A percentile compares a stretch with the other conserved stretches of the same genome.
These are phyloP conservation scores for Propithecus perrieri DNA, from an alignment of 2,797 vertebrate species.

Conservation along the genomic window DNA sequence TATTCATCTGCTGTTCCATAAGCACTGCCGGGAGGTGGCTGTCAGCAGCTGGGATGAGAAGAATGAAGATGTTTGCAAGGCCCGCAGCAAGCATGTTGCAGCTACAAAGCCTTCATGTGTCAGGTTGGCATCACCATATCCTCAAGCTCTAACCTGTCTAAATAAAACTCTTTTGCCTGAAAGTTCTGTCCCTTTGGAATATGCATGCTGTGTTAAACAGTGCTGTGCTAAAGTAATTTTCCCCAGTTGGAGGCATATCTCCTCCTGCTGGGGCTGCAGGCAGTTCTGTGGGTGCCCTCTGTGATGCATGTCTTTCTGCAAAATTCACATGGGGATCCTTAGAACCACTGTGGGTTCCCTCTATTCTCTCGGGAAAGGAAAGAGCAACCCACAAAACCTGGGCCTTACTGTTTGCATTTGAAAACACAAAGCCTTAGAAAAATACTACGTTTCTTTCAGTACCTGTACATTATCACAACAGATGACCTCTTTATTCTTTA, in stretches of 20 bases:
- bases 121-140: background rate
- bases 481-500: background rate
- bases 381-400: background rate
- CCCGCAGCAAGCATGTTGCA: background rate
- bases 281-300: background rate
- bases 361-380: background rate
- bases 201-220: background rate
- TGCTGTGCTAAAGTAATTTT: background rate
- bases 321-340: background rate
- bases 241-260: background rate
- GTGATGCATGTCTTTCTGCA: rapidly evolving
- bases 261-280: background rate
- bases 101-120: background rate
- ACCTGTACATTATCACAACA: background rate
- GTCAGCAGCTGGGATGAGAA: background rate
- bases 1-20: background rate
- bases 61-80: background rate
- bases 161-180: background rate
- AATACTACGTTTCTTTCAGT: background rate
- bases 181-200: background rate
- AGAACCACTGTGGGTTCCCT: background rate
- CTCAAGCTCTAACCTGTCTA: background rate
- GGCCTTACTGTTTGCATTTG: background rate
- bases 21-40: background rate
- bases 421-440: slow-evolving; percentile 3